Evolutionary conservation across 2,113 vertebrate species (phyloP), one percentile per base, ranked within the genome.

Genomic region (Lethenteron reissneri): DNA sequence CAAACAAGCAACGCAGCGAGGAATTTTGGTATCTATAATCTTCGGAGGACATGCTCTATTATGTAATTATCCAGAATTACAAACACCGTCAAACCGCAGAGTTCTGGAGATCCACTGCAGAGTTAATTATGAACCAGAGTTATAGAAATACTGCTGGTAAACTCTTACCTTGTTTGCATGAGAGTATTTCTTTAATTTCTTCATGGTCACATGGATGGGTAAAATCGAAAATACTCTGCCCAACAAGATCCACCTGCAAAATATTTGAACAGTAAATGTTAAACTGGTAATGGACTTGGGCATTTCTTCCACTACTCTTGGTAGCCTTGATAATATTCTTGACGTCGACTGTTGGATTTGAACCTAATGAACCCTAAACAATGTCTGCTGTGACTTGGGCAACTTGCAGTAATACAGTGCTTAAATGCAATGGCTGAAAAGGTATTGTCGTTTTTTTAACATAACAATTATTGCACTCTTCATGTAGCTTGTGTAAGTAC

Each of bases 181-280:
- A 68, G 25, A 68, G 64, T 68, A 68, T 91, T 75, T 84, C 85
- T 77, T 82, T 78, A 74, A 97, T 89, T 79, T 97, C 92, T 75
- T 92, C 86, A 1, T 95, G 92, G 78, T 97, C 92, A 77, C 88
- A 92, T 19, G 92, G 92, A 69, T 97, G 90, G 75, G 87, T 86
- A 71, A 92, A 92, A 76, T 97, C 92, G 77, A 90, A 95, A 78
- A 97, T 86, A 72, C 87, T 96, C 78, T 94, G 89, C 78, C 92
- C 92, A 76, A 87, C 96, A 75, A 97, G 78, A 74, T 97, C 92
- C 73, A 88, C 86, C 92, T 97, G 79, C 19, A 68, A 68, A 68
- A 68, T 68, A 68, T 68, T 9, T 17, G 9, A 12, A 25, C 25
- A 8, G 64, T 10, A 68, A 68, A 68, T 25, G n/a, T 68, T 25